phyloP scores from a whole-genome alignment of 1,140 invertebrate species.

The Neodiprion virginianus region DNA sequence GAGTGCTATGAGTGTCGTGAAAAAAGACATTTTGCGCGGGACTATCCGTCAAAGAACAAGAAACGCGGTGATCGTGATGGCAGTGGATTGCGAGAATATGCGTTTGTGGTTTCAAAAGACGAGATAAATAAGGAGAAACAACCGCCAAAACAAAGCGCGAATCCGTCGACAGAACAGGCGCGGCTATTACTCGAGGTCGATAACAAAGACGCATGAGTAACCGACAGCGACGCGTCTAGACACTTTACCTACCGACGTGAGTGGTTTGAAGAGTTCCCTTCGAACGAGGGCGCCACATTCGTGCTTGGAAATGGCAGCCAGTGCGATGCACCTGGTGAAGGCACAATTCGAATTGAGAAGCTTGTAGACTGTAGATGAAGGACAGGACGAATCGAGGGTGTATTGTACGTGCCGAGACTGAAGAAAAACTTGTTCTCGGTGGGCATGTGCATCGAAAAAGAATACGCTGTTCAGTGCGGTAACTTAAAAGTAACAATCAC shows the following conservation, averaged over 20 bases:
- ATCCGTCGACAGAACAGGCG: slow-evolving; percentile 4
- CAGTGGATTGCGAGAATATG: slow-evolving; percentile 13
- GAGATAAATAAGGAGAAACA: neutral
- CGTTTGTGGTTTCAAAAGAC: slow-evolving; percentile 5
- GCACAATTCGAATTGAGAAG: slow-evolving; percentile 16
- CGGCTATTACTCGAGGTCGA: slow-evolving; percentile 18
- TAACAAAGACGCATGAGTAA: slow-evolving; percentile 27
- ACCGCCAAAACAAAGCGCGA: slow-evolving; percentile 3
- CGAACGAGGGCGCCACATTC: slow-evolving; percentile 21
- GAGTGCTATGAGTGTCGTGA: slow-evolving; percentile 20
- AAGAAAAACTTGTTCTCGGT: slow-evolving; percentile 31
- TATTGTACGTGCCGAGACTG: slow-evolving; percentile 22
- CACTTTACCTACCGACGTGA: slow-evolving; percentile 29
- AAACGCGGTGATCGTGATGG: slow-evolving; percentile 3
- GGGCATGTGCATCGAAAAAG: slow-evolving; percentile 23
- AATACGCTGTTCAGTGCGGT: slow-evolving; percentile 22
- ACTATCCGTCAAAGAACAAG: slow-evolving; percentile 15
- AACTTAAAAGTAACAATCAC: slow-evolving; percentile 17
- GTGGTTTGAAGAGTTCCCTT: slow-evolving; percentile 26
- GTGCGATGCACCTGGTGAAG: slow-evolving; percentile 19
- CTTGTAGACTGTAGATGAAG: slow-evolving; percentile 11
- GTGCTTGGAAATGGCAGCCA: slow-evolving; percentile 23
- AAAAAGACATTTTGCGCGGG: neutral
- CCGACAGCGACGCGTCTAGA: slow-evolving; percentile 29
- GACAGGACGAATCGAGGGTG: slow-evolving; percentile 11